A percentile compares a stretch with the other conserved stretches of the same genome.
Conservation (phyloP, 2,113 vertebrate species). For the Pithys albifrons region DNA sequence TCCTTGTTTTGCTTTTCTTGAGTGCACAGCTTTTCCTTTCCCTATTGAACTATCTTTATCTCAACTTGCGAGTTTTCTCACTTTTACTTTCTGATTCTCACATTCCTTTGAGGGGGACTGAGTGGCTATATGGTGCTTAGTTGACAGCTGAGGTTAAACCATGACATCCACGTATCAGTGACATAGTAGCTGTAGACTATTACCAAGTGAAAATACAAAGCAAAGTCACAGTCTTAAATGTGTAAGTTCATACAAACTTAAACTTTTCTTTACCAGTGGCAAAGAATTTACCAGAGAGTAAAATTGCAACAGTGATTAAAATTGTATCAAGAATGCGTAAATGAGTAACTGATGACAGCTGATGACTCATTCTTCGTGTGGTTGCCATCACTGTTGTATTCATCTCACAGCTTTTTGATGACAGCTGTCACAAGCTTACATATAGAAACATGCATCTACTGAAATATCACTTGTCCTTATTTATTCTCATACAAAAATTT, state of each 20-base stretch:
- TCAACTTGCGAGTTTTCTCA: not conserved
- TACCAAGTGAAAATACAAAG: not conserved
- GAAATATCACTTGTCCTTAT: not conserved
- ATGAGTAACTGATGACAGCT: not conserved
- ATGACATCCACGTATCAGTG: not conserved
- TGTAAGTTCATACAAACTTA: not conserved
- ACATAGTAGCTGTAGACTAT: not conserved
- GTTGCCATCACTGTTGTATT: not conserved
- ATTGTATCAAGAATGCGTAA: not conserved
- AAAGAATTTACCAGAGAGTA: not conserved
- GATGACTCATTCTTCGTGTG: not conserved
- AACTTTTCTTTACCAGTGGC: not conserved
- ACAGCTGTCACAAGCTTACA: not conserved
- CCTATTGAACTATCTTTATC: not conserved
- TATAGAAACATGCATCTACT: not conserved
- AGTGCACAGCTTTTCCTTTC: not conserved
- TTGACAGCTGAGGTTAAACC: not conserved
- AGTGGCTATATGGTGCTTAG: not conserved
- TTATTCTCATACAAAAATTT: not conserved
- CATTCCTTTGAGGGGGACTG: not conserved
- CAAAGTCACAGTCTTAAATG: not conserved
- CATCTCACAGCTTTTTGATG: not conserved
- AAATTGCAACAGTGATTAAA: not conserved
- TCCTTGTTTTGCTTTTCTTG: not conserved
- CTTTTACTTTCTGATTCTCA: not conserved